Conservation (phyloP, 2,113 vertebrate species). For the Theristicus caerulescens region DNA sequence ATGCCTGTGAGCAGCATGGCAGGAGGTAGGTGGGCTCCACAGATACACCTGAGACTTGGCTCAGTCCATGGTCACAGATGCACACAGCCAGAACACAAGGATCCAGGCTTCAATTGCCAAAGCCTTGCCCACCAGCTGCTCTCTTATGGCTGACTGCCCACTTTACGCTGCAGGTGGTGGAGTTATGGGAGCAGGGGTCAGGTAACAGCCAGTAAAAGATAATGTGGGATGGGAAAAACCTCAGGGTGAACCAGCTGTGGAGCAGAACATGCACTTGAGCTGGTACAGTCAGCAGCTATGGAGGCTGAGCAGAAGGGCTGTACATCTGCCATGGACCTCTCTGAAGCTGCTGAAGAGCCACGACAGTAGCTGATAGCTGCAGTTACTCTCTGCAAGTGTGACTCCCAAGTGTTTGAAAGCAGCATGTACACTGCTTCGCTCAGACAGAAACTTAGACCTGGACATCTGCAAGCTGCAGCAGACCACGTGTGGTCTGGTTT, state of each 20-base stretch:
- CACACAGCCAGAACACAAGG: not conserved
- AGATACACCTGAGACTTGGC: not conserved
- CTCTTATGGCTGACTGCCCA: not conserved
- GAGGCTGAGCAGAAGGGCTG: not conserved
- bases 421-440: not conserved
- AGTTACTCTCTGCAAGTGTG: not conserved
- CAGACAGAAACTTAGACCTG: not conserved
- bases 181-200: not conserved
- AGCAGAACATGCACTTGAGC: not conserved
- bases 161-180: not conserved
- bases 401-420: not conserved
- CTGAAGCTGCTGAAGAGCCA: not conserved
- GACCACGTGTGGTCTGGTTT: not conserved
- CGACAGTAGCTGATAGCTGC: not conserved
- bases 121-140: not conserved
- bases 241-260: not conserved
- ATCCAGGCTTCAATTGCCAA: not conserved
- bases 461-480: not conserved
- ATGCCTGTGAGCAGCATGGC: not conserved
- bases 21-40: not conserved
- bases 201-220: not conserved
- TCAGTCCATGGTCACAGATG: not conserved
- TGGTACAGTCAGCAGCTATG: not conserved
- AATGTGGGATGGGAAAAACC: not conserved
- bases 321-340: not conserved